Evolutionary conservation across 2,888 invertebrate species (phyloP).

Genomic region (Andricus quercusramuli): DNA sequence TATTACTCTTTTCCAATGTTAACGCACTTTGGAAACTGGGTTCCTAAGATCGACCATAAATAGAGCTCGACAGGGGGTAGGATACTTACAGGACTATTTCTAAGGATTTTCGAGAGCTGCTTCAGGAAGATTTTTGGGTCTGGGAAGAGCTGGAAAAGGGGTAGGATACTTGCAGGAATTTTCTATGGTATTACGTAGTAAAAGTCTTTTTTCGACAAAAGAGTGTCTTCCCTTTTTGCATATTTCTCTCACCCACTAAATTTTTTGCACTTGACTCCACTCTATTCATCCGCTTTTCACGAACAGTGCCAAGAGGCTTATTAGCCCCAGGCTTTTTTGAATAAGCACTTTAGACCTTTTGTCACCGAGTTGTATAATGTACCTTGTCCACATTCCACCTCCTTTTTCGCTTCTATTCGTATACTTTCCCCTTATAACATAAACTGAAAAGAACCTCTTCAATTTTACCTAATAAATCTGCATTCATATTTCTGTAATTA

Average conservation of each 20-base stretch:
- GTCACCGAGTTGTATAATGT: neutral
- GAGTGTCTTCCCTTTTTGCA: neutral
- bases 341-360: conserved; percentile 27
- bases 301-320: conserved; percentile 31
- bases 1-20: neutral
- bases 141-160: too few species aligned
- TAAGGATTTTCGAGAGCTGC: too few species aligned
- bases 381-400: conserved; percentile 14
- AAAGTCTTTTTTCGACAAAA: neutral
- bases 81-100: too few species aligned
- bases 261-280: conserved; percentile 15
- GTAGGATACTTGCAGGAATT: too few species aligned
- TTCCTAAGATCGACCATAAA: too few species aligned
- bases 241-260: neutral
- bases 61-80: too few species aligned
- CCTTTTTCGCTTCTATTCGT: conserved; percentile 15
- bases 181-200: too few species aligned
- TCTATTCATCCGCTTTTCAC: conserved; percentile 1
- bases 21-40: neutral
- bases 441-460: neutral
- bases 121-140: too few species aligned
- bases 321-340: conserved; percentile 21
- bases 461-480: neutral
- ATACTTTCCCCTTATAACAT: neutral
- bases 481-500: too few species aligned